Base-by-base conservation (phyloP, 2,113 vertebrate genomes). In the Mixornis gularis region DNA sequence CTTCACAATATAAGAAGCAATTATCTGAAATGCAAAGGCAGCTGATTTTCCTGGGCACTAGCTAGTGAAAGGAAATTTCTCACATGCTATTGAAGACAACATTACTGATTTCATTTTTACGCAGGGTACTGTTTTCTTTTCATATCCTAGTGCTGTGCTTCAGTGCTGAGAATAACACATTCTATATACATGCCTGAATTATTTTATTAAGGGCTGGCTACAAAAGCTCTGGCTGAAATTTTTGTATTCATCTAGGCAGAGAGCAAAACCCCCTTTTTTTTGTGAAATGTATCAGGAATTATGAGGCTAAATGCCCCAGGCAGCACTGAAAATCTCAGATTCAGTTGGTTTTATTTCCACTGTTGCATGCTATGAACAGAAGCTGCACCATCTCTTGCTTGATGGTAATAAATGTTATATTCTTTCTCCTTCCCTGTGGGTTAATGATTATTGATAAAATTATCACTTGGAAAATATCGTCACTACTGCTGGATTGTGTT, bases 11-110 rank as follows among this genome's bases (percentile, higher is more conserved):
- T 40, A 89, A 90, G 68, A 91, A 85, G 91, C 78, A 93, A 93
- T 93, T 95, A 94, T 82, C 68, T 87, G 80, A 92, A 93, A 91
- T 77, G 96, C 94, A 94, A 70, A 76, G 94, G 69, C 89, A 91
- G 92, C 59, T 93, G 91, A 95, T 95, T 95, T 95, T 96, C 70
- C 89, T 73, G 73, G 81, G 70, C 13, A 30, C 87, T 85, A 91
- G 85, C 78, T 63, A 82, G 29, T 53, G 70, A 81, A 81, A 87
- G 51, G 71, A 91, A 82, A 93, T 90, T 95, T 92, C 69, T 92
- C 89, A 68, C 0, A 5, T 0, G 1, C 55, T 77, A 93, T 38
- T 0, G 1, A 91, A 79, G 70, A 89, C 80, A 93, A 58, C 88
- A 95, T 94, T 90, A 89, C 84, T 34, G 81, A 92, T 94, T 90